These are phyloP conservation scores for Anguilla japonica DNA, from an alignment of 2,113 vertebrate species.

Conservation along the genomic window DNA sequence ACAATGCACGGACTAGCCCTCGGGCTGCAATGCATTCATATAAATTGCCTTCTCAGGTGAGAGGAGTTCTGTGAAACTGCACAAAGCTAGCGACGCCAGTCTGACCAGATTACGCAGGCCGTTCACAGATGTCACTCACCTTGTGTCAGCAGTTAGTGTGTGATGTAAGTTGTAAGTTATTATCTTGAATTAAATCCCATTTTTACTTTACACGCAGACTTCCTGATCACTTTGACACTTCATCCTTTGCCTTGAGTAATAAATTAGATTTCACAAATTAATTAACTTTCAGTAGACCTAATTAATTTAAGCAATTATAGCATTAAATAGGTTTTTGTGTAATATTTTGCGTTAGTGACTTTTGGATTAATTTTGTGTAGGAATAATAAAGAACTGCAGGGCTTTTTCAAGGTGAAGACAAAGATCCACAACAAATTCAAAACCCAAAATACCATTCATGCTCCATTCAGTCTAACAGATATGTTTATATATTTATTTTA, in stretches of 20 bases:
- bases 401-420: not conserved
- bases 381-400: not conserved
- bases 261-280: not conserved
- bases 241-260: not conserved
- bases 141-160: no score
- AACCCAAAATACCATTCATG: not conserved
- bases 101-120: not conserved
- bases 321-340: not conserved
- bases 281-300: not conserved
- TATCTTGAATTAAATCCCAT: not conserved
- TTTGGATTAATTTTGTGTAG: not conserved
- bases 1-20: not conserved
- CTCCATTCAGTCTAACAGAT: not conserved
- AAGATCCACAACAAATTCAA: not conserved
- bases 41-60: conserved; percentile 3
- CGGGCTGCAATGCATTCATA: not conserved
- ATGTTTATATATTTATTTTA: not conserved
- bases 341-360: not conserved
- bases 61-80: not conserved
- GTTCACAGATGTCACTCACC: not conserved
- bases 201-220: not conserved
- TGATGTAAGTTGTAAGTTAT: not conserved
- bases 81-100: not conserved
- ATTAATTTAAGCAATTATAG: not conserved
- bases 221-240: not conserved